Evolutionary conservation across 2,888 invertebrate species (phyloP).

Genomic region (Trissolcus brochymenae): DNA sequence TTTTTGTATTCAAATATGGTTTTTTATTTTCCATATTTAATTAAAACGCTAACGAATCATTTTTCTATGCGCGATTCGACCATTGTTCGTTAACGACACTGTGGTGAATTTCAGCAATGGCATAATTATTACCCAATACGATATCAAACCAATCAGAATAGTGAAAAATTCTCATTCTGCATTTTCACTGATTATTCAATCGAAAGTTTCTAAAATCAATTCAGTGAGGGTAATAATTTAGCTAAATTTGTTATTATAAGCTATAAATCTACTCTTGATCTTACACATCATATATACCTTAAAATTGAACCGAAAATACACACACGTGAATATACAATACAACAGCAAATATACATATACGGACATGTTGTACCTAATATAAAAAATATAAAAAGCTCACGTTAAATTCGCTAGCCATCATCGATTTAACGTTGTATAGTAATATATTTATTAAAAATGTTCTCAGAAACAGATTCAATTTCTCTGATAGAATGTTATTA

Average conservation of each 20-base stretch:
- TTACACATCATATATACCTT: slow-evolving; percentile 59
- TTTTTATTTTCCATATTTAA: slow-evolving; percentile 48
- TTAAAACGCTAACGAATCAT: slow-evolving; percentile 29
- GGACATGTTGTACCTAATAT: slow-evolving; percentile 67
- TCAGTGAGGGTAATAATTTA: slow-evolving; percentile 14
- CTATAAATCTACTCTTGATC: slow-evolving; percentile 49
- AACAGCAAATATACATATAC: slow-evolving; percentile 75
- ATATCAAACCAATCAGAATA: neutral
- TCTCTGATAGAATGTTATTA: neutral
- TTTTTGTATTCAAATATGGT: slow-evolving; percentile 12
- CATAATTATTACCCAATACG: slow-evolving; percentile 19
- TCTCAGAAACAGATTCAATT: neutral
- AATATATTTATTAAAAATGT: slow-evolving; percentile 6
- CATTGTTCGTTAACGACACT: slow-evolving; percentile 12
- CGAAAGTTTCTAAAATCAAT: neutral
- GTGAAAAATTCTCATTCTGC: slow-evolving; percentile 5
- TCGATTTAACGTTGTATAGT: slow-evolving; percentile 17
- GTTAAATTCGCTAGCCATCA: slow-evolving; percentile 20
- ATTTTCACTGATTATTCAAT: neutral
- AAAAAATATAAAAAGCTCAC: slow-evolving; percentile 51
- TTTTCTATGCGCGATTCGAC: slow-evolving; percentile 26
- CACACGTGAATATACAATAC: slow-evolving; percentile 73
- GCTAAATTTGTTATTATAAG: slow-evolving; percentile 25
- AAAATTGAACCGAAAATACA: slow-evolving; percentile 72
- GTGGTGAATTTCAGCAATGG: slow-evolving; percentile 19